Base-by-base conservation (phyloP, 2,888 invertebrate species). In the Ophion costatus region DNA sequence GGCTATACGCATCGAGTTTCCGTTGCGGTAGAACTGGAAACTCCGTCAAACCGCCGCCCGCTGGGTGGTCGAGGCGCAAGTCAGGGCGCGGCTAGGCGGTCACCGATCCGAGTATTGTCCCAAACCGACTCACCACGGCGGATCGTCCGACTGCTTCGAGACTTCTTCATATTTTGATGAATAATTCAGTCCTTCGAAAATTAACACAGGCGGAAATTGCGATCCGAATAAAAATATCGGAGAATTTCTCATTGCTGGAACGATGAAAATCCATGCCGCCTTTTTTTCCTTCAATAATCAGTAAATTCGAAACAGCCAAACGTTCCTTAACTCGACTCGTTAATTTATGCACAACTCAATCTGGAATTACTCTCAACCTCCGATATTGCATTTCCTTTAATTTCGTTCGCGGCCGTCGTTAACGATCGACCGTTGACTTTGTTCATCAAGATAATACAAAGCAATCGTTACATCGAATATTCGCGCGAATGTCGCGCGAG, bases 381-480 rank as follows among this genome's bases (percentile, higher is more conserved):
- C 56, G 66, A 80, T 73, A 69, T 67, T 73, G 56, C 24, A 80
- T 83, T 77, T 83, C 51, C 57, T 20, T 51, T 71, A 33, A 9
- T 64, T 70, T 79, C 61, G 71, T 80, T 22, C 42, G 45, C 66
- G 59, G 17, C 51, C n/a, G 70, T 85, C 83, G 22, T 82, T 80
- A 85, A 80, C 45, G 59, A 64, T 61, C 67, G 69, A 69, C 38
- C 59, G 64, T 85, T 80, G 80, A 83, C 33, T 80, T 61, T 78
- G 64, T 51, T 59, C 74, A 77, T 80, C 74, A 74, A 17, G 51
- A 80, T 76, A 78, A 78, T 82, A 74, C 76, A 63, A 22, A 80
- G 56, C 73, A 69, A 51, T 81, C 73, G 33, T 17, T 38, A 17
- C 14, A 17, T 51, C 51, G 51, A 51, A 14, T 14, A 51, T 51